These are phyloP conservation scores for Dendroctonus valens DNA, from an alignment of 1,140 invertebrate genomes.

Conservation along the genomic window DNA sequence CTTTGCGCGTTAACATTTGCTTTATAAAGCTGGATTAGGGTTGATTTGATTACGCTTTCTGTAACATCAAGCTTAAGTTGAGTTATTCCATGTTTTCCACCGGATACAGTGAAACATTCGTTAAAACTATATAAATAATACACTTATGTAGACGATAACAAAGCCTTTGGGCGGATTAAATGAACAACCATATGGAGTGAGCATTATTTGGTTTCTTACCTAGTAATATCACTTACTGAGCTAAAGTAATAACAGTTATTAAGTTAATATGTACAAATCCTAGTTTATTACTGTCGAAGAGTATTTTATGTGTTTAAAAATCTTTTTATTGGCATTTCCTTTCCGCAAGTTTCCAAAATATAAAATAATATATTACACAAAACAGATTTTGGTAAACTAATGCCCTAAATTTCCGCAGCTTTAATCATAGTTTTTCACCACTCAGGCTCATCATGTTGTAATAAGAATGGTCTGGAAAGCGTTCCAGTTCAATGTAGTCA, in stretches of 20 bases:
- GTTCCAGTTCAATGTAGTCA: constrained; percentile 89
- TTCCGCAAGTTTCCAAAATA: neutral
- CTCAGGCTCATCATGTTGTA: constrained; percentile 87
- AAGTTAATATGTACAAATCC: neutral
- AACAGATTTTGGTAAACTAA: constrained; percentile 1
- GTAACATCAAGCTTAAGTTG: no score
- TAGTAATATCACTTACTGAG: neutral
- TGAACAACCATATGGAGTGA: constrained; percentile 10
- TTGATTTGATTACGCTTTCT: no score
- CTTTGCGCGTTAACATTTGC: no score
- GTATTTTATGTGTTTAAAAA: neutral
- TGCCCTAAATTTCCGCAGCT: neutral
- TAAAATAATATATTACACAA: neutral
- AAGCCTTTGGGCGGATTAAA: neutral
- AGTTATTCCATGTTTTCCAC: no score
- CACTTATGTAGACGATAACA: no score
- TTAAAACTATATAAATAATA: no score
- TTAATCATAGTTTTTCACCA: constrained; percentile 64
- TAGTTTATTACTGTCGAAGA: neutral
- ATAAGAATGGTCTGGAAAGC: constrained; percentile 91
- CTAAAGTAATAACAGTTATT: neutral
- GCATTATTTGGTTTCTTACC: neutral
- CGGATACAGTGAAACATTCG: no score
- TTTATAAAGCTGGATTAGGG: no score
- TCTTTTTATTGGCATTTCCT: neutral